Conservation (phyloP, 2,888 invertebrate species). For the Scaptomyza caliginosa region DNA sequence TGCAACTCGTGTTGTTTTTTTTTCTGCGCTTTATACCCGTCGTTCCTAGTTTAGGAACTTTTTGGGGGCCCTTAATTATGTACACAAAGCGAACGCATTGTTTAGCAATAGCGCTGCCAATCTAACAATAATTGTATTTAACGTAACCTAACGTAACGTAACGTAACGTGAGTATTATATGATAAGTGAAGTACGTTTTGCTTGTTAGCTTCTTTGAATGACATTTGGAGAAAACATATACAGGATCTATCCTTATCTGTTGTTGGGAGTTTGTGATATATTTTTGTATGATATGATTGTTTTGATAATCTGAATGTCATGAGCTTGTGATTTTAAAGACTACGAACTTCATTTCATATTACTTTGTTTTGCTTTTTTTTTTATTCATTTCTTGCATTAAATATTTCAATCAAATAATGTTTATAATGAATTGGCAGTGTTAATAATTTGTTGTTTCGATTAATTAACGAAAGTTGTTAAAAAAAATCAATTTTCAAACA, state of each 20-base stretch:
- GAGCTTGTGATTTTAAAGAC: conserved; percentile 22
- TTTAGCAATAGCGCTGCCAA: conserved; percentile 28
- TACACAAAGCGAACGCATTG: conserved; percentile 53
- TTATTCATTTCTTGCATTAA: conserved; percentile 12
- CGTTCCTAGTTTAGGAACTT: conserved; percentile 70
- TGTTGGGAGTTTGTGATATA: no score
- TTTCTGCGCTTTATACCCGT: conserved; percentile 57
- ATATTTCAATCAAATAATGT: no score
- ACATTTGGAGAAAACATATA: neutral
- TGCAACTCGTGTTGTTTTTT: conserved; percentile 56
- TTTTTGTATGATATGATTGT: conserved; percentile 67
- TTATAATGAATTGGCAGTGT: conserved; percentile 59
- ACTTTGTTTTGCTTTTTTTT: neutral
- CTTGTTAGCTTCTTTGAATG: conserved; percentile 11
- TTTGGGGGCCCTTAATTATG: conserved; percentile 61
- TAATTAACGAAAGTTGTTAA: conserved; percentile 12
- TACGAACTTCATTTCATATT: conserved; percentile 3
- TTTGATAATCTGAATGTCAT: conserved; percentile 53
- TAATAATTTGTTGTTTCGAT: conserved; percentile 30
- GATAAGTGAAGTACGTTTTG: neutral
- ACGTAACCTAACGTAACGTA: conserved; percentile 23
- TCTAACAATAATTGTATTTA: conserved; percentile 27
- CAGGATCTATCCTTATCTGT: no score
- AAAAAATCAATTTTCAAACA: no score
- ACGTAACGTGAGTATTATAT: conserved; percentile 26